Conservation (phyloP, 2,797 vertebrate genomes). For the Anomalospiza imberbis region DNA sequence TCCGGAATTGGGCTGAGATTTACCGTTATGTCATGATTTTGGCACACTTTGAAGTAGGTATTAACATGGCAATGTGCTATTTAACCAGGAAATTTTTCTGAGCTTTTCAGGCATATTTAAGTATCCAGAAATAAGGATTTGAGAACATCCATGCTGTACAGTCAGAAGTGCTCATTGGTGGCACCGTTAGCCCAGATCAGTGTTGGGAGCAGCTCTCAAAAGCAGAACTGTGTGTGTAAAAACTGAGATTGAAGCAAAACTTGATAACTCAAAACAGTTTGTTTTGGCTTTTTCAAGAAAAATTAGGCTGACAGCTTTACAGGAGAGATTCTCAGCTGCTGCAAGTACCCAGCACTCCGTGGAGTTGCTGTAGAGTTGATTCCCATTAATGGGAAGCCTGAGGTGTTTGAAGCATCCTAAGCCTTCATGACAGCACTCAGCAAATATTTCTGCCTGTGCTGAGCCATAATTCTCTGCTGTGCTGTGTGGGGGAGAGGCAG, state of each 20-base stretch:
- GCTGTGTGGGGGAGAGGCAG: neutral
- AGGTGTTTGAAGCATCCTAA: neutral
- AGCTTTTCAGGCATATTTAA: neutral
- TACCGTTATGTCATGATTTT: constrained; percentile 56
- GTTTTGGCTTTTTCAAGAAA: neutral
- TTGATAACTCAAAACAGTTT: neutral
- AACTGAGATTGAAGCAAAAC: neutral
- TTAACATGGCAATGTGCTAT: neutral
- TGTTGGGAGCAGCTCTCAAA: neutral
- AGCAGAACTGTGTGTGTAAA: neutral
- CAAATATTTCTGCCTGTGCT: constrained; percentile 14
- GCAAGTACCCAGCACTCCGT: neutral
- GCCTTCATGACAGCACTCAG: neutral
- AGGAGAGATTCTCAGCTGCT: neutral
- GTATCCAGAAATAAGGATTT: neutral
- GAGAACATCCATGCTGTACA: neutral
- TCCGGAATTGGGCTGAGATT: constrained; percentile 58
- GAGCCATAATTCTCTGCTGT: neutral
- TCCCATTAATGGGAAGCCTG: neutral
- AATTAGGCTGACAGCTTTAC: neutral
- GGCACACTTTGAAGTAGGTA: constrained; percentile 49
- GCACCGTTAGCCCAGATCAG: rapidly evolving
- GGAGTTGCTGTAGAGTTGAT: neutral
- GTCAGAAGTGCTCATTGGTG: neutral
- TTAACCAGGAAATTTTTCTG: neutral